Evolutionary conservation across 2,888 invertebrate genomes (phyloP), one percentile per base, ranked within the genome.

Genomic region (Coleophora flavipennella): DNA sequence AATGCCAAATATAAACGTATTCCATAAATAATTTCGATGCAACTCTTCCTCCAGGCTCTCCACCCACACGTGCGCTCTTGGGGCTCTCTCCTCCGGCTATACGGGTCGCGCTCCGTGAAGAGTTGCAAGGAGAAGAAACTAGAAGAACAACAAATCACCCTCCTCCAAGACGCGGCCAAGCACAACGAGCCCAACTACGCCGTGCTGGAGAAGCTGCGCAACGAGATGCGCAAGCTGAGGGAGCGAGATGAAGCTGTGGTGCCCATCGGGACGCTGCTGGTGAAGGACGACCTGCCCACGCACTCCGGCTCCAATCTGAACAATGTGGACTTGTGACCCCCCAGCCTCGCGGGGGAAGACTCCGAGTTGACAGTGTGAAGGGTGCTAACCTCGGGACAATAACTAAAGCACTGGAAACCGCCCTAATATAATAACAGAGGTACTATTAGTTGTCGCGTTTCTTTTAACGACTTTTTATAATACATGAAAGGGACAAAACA

Each of bases 31-130:
- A 27, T 2, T 1, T 2, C 28, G 10, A 27, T 10, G 10, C 28
- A 1, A 9, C 10, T 10, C 28, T 8, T 11, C 29, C 29, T 62
- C 2, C 75, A 95, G 90, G 89, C 91, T 38, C 85, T 99, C 25
- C 99, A 99, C 84, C 98, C 99, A 0, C 95, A 97, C 67, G 93
- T 99, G 38, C 90, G 89, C 20, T 95, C 93, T 1, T 98, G 98
- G 96, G 98, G 98, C 39, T 96, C 97, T 0, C 86, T 99, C 33
- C 80, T 99, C 8, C 90, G 97, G 0, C 87, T 99, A 27, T 99
- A 99, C 73, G 97, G 96, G 38, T 95, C 94, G 56, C 90, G 93
- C 31, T 95, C 95, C 3, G 92, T 95, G 12, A 95, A 95, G 71
- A 93, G 92, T 44, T 92, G 95, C 62, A 95, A 95, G 63, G 96